phyloP scores from a whole-genome alignment of 1,140 invertebrate genomes.

The Drosophila watanabei region DNA sequence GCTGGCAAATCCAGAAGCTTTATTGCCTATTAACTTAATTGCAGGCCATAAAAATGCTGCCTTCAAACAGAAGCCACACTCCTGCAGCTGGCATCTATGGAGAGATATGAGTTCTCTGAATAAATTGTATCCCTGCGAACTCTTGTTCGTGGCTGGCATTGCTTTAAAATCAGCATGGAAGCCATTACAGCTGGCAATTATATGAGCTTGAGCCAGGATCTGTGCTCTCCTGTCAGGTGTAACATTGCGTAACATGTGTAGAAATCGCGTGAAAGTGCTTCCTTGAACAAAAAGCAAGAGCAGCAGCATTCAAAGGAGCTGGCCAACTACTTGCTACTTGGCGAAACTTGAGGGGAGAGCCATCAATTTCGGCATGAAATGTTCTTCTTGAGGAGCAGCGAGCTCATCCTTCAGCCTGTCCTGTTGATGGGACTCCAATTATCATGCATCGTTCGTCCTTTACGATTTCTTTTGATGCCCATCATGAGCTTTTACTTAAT shows the following conservation, averaged over 20 bases:
- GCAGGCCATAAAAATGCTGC: slow-evolving; percentile 66
- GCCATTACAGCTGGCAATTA: not conserved
- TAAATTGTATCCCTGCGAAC: slow-evolving; percentile 6
- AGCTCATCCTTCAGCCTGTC: not conserved
- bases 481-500: slow-evolving; percentile 66
- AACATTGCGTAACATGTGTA: not conserved
- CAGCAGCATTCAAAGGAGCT: slow-evolving; percentile 36
- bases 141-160: not conserved
- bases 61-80: slow-evolving; percentile 3
- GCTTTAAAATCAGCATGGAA: not conserved
- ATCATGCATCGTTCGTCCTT: slow-evolving; percentile 66
- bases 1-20: slow-evolving; percentile 64
- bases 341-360: slow-evolving; percentile 25
- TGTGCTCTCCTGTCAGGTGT: not conserved
- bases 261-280: not conserved
- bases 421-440: slow-evolving; percentile 36
- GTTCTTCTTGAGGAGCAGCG: slow-evolving; percentile 8
- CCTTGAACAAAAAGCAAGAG: not conserved
- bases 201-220: not conserved
- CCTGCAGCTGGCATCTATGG: slow-evolving; percentile 20
- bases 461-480: slow-evolving; percentile 66
- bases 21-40: slow-evolving; percentile 78
- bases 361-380: slow-evolving; percentile 59
- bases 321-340: slow-evolving; percentile 51
- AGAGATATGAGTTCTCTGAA: slow-evolving; percentile 7